phyloP scores from a whole-genome alignment of 1,140 invertebrate genomes.

The Muscidifurax raptorellus region DNA sequence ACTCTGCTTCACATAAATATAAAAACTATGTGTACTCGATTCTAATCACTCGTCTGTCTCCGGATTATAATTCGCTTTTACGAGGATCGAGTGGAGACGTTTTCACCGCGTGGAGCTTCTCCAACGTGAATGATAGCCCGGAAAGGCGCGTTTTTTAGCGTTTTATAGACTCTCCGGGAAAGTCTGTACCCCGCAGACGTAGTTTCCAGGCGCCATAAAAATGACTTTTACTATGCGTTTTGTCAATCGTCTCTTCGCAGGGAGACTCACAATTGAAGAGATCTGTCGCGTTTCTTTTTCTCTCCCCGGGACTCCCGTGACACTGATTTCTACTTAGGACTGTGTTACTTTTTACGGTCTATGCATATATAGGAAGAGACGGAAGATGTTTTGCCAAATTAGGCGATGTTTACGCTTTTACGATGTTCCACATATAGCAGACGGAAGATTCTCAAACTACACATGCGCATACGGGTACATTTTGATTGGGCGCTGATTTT shows the following conservation, averaged over 20 bases:
- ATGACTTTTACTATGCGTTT: constrained; percentile 16
- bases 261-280: background rate
- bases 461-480: too few relatives aligned
- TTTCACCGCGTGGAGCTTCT: too few relatives aligned
- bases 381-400: too few relatives aligned
- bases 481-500: too few relatives aligned
- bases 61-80: background rate
- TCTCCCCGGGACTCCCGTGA: background rate
- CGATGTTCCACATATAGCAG: background rate
- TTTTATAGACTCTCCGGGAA: background rate
- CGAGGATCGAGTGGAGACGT: too few relatives aligned
- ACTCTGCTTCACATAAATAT: background rate
- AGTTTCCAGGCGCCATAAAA: constrained; percentile 9
- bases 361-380: background rate
- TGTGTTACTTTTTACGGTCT: background rate
- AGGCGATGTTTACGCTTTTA: background rate
- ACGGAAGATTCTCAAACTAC: too few relatives aligned
- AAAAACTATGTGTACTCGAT: background rate
- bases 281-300: background rate
- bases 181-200: background rate
- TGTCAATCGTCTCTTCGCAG: background rate
- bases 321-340: constrained; percentile 1
- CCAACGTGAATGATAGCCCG: background rate
- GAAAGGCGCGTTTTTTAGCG: constrained; percentile 2
- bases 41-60: background rate